Conservation (phyloP, 2,113 vertebrate genomes). For the Dromiciops gliroides region DNA sequence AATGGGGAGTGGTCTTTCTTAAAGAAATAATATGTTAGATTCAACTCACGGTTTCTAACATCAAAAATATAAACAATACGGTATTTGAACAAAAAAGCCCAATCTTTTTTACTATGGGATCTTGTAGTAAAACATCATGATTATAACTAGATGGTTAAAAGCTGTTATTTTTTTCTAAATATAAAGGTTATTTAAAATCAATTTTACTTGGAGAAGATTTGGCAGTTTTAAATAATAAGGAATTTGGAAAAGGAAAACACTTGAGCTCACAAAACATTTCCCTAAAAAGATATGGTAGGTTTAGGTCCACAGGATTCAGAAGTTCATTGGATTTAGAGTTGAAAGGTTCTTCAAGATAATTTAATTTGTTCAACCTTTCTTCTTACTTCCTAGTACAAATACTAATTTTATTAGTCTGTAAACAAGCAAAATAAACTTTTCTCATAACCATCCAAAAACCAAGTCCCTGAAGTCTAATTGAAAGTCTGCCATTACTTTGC, state of each 20-base stretch:
- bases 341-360: background rate
- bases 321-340: too few species aligned
- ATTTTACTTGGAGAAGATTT: background rate
- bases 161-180: background rate
- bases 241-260: background rate
- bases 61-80: constrained; percentile 44
- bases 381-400: background rate
- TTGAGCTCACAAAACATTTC: background rate
- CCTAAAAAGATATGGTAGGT: background rate
- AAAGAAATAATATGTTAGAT: constrained; percentile 12
- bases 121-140: constrained; percentile 20
- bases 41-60: constrained; percentile 14
- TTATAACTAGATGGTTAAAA: background rate
- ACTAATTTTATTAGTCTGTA: background rate
- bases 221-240: background rate
- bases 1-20: background rate
- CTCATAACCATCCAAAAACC: background rate
- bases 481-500: background rate
- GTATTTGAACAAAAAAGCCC: constrained; percentile 31
- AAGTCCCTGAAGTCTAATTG: background rate
- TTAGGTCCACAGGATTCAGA: background rate
- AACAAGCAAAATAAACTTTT: background rate
- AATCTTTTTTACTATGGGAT: constrained; percentile 28
- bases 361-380: background rate
- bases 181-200: background rate